Evolutionary conservation across 2,888 invertebrate genomes (phyloP), one percentile per base, ranked within the genome.

Genomic region (Drosophila tripunctata): DNA sequence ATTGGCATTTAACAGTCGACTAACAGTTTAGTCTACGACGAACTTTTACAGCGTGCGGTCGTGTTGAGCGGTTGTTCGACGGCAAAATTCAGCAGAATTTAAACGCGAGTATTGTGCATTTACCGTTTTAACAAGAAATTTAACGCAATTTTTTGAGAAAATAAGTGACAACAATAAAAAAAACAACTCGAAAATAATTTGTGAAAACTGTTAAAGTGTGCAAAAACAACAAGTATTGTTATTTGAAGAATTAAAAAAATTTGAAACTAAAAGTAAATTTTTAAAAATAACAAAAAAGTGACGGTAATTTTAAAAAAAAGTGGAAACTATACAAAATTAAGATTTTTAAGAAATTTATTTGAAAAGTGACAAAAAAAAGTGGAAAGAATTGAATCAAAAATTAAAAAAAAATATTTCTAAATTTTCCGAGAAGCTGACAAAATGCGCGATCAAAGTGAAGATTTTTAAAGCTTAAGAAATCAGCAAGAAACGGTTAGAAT

Each of bases 51-150:
- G 66, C n/a, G n/a, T 33, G n/a, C 51, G 63, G 76, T 51, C 43
- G 76, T 63, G 38, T 24, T 1, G 3, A 43, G 47, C 71, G 73
- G 44, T 35, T 64, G 7, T 21, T 10, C 2, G 30, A n/a, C 6
- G 24, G 40, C 38, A 48, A 15, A 22, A 7, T 7, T 44, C 14
- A 30, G 8, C 24, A 52, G 15, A 33, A 48, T 33, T 12, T 4
- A 12, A 52, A 31, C 61, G 71, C 71, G 76, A 40, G 22, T 75
- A 63, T 65, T 51, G 19, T 51, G 35, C 22, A 33, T 55, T 70
- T 41, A 44, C 43, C 40, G 44, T 36, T 48, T n/a, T 12, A n/a
- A n/a, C n/a, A n/a, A n/a, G n/a, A n/a, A n/a, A n/a, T n/a, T n/a
- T n/a, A n/a, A 14, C 14, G 33, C 68, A 55, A 45, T 35, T 15